Percentiles rank a stretch among this genome's conserved stretches.
Conservation (phyloP, 2,888 invertebrate genomes). For the Brachyptera putata region DNA sequence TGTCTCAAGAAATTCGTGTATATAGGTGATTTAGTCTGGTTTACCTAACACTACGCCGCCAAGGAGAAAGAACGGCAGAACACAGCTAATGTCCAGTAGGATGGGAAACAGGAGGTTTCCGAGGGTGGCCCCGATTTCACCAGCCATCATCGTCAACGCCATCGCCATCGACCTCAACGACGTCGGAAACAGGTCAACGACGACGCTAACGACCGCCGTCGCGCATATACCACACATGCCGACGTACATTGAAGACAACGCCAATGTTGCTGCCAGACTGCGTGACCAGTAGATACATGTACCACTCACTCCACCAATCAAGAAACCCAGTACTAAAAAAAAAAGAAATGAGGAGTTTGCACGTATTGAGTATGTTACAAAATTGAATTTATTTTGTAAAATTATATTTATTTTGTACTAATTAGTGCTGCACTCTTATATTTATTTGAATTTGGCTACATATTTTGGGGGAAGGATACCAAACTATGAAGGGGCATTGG, state of each 20-base stretch:
- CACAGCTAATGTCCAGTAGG: conserved; percentile 62
- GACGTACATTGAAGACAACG: conserved; percentile 55
- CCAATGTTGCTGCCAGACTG: conserved; percentile 38
- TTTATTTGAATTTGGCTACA: too few species aligned
- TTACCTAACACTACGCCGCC: conserved; percentile 58
- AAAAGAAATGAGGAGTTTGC: background rate
- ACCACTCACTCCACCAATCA: conserved; percentile 8
- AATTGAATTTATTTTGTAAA: too few species aligned
- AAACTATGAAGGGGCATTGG: too few species aligned
- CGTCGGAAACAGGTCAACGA: conserved; percentile 58
- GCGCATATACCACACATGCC: conserved; percentile 56
- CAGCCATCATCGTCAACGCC: conserved; percentile 65
- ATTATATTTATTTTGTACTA: too few species aligned
- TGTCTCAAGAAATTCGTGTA: too few species aligned
- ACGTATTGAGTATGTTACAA: too few species aligned
- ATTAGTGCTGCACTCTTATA: too few species aligned
- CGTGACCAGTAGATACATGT: conserved; percentile 11
- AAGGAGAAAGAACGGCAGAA: conserved; percentile 68
- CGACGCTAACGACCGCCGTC: conserved; percentile 56
- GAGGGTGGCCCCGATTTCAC: conserved; percentile 63
- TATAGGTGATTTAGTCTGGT: conserved; percentile 27
- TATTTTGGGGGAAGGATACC: too few species aligned
- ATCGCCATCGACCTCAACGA: conserved; percentile 65
- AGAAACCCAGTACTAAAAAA: background rate
- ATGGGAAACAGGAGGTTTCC: conserved; percentile 69